These are phyloP conservation scores for crab-eating macaque (Macaca fascicularis) DNA, from an alignment of 2,113 vertebrate genomes.

Conservation along the genomic window T2T-MFA8v1.1 NC_088384.1:118049501-118050000, in stretches of 20 bases:
- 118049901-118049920: accelerated
- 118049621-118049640: background rate
- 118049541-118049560: accelerated
- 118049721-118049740: slow-evolving; percentile 96
- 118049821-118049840: slow-evolving; percentile 51
- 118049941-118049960: accelerated
- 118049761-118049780: slow-evolving; percentile 92
- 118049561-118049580: background rate
- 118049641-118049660: background rate
- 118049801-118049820: slow-evolving; percentile 79
- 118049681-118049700: slow-evolving; percentile 95
- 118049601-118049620: accelerated
- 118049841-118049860: slow-evolving; percentile 51
- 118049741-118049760: slow-evolving; percentile 98
- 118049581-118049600: accelerated
- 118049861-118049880: background rate
- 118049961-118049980: accelerated
- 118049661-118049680: slow-evolving; percentile 89
- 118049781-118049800: slow-evolving; percentile 94
- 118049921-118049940: accelerated
- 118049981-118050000: accelerated
- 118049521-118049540: accelerated
- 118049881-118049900: background rate
- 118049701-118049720: slow-evolving; percentile 94
- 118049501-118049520: accelerated